Evolutionary conservation across 2,113 vertebrate genomes (phyloP).

Genomic region (Syngnathus floridae): DNA sequence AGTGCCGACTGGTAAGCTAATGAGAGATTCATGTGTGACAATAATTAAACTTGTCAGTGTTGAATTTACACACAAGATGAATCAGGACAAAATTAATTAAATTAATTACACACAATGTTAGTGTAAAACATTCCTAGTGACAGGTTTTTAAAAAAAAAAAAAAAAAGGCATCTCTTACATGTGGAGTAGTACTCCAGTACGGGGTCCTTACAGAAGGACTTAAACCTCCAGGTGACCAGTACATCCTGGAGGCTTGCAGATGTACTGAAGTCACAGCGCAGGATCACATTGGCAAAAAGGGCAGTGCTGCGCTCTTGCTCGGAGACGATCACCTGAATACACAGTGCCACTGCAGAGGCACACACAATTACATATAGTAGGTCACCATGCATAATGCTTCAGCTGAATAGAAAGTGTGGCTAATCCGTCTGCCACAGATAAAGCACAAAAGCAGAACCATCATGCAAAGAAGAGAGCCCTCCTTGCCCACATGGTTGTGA

Average conservation of each 20-base stretch:
- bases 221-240: constrained; percentile 86
- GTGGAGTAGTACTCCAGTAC: constrained; percentile 86
- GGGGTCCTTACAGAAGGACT: constrained; percentile 95
- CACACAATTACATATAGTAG: background rate
- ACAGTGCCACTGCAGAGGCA: constrained; percentile 67
- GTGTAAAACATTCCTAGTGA: background rate
- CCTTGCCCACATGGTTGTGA: too few relatives aligned
- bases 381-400: background rate
- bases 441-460: background rate
- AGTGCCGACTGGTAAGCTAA: constrained; percentile 83
- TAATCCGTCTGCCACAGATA: background rate
- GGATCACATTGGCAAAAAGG: constrained; percentile 77
- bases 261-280: constrained; percentile 89
- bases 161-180: constrained; percentile 53
- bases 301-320: constrained; percentile 70
- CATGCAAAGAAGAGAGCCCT: background rate
- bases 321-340: constrained; percentile 78
- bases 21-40: background rate
- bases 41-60: background rate
- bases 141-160: too few relatives aligned
- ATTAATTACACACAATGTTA: too few relatives aligned
- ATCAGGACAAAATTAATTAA: too few relatives aligned
- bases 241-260: constrained; percentile 81
- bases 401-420: background rate
- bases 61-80: background rate